Evolutionary conservation across 2,888 invertebrate species (phyloP).

Genomic region (Anaspis maculata): DNA sequence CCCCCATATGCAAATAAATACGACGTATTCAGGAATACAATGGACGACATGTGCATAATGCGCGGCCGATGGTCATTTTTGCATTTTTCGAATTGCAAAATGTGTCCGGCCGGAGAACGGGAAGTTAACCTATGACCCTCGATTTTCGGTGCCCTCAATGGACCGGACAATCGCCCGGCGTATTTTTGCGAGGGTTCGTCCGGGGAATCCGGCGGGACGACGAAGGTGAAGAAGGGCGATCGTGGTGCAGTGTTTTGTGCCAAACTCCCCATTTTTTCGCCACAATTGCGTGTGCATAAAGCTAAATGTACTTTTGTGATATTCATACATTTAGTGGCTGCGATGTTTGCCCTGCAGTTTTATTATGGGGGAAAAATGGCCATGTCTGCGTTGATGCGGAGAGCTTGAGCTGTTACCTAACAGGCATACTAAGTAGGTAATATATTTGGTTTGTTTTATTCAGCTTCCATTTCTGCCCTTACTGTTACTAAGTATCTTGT

Average conservation of each 20-base stretch:
- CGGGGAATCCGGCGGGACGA: too few species aligned
- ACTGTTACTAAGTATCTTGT: too few species aligned
- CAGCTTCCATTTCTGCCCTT: too few species aligned
- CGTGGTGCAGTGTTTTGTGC: conserved; percentile 29
- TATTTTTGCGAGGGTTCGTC: too few species aligned
- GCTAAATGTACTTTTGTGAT: conserved; percentile 31
- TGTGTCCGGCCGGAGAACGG: conserved; percentile 33
- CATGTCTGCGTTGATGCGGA: too few species aligned
- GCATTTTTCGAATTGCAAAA: conserved; percentile 32
- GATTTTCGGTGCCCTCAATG: conserved; percentile 19
- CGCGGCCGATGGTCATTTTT: conserved; percentile 35
- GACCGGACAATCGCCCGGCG: too few species aligned
- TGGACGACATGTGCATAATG: conserved; percentile 25
- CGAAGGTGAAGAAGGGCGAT: too few species aligned
- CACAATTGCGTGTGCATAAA: conserved; percentile 33
- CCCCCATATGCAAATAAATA: conserved; percentile 30
- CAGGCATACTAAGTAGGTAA: too few species aligned
- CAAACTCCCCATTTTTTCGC: conserved; percentile 36
- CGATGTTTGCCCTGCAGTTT: too few species aligned
- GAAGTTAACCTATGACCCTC: conserved; percentile 36
- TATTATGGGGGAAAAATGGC: too few species aligned
- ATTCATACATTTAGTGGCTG: conserved; percentile 18
- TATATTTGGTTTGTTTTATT: too few species aligned
- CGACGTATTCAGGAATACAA: conserved; percentile 20
- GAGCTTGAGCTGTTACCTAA: too few species aligned